Conservation (phyloP, 2,888 invertebrate species). For the Dynastes hyllus region DNA sequence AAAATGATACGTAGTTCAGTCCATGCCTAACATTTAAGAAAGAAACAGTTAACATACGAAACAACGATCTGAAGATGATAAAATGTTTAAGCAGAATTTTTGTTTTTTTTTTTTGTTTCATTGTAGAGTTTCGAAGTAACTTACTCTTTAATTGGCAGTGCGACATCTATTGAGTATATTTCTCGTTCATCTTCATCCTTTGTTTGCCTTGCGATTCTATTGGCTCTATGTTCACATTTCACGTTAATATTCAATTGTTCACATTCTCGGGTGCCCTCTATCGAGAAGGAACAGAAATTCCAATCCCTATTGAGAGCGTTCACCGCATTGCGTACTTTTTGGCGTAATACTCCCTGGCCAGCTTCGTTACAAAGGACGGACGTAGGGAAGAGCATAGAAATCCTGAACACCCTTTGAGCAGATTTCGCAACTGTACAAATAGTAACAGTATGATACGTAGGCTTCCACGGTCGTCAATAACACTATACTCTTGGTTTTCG, state of each 20-base stretch:
- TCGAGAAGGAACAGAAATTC: constrained; percentile 96
- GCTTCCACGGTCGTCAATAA: too few species aligned
- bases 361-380: constrained; percentile 97
- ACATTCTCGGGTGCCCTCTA: constrained; percentile 91
- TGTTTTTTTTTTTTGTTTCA: background rate
- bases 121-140: constrained; percentile 66
- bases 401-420: constrained; percentile 95
- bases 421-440: constrained; percentile 81
- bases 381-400: constrained; percentile 95
- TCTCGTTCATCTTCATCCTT: constrained; percentile 78
- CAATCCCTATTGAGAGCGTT: constrained; percentile 94
- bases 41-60: constrained; percentile 1
- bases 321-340: constrained; percentile 91
- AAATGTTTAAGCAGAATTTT: constrained; percentile 4
- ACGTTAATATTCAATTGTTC: constrained; percentile 93
- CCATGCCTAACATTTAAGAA: constrained; percentile 13
- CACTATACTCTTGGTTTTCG: too few species aligned
- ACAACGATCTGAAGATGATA: constrained; percentile 20
- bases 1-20: constrained; percentile 16
- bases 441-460: constrained; percentile 57
- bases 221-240: constrained; percentile 88
- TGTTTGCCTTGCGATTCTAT: constrained; percentile 79
- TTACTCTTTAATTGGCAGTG: constrained; percentile 91
- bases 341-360: constrained; percentile 92
- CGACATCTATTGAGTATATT: constrained; percentile 87